phyloP scores from a whole-genome alignment of 2,113 vertebrate genomes.

The Lontra canadensis region DNA sequence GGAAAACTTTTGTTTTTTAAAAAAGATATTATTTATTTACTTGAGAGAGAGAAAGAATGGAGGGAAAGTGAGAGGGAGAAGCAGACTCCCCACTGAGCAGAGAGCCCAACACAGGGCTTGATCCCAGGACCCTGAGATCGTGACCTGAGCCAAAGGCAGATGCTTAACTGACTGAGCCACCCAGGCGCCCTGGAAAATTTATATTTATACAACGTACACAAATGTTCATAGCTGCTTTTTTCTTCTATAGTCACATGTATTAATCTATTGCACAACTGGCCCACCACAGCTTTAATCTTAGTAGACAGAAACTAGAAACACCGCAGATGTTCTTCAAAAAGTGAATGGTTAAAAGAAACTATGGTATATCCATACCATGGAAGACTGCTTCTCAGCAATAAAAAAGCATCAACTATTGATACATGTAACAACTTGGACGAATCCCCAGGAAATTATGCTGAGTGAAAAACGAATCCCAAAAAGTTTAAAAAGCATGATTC shows the following conservation, averaged over 20 bases:
- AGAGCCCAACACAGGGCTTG: too few relatives aligned
- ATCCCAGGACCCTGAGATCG: too few relatives aligned
- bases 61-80: too few relatives aligned
- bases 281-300: neutral
- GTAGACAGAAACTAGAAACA: neutral
- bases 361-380: neutral
- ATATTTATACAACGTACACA: neutral
- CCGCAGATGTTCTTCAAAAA: neutral
- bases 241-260: neutral
- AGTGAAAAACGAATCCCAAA: neutral
- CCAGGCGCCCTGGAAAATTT: neutral
- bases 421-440: neutral
- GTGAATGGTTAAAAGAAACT: neutral
- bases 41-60: too few relatives aligned
- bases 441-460: neutral
- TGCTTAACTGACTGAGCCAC: too few relatives aligned
- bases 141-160: too few relatives aligned
- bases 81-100: too few relatives aligned
- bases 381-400: neutral
- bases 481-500: neutral
- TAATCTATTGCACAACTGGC: neutral
- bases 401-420: neutral
- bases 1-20: too few relatives aligned
- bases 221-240: neutral
- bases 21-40: too few relatives aligned